Conservation (phyloP, 2,797 vertebrate genomes). For the Paramormyrops hopkinsi region DNA sequence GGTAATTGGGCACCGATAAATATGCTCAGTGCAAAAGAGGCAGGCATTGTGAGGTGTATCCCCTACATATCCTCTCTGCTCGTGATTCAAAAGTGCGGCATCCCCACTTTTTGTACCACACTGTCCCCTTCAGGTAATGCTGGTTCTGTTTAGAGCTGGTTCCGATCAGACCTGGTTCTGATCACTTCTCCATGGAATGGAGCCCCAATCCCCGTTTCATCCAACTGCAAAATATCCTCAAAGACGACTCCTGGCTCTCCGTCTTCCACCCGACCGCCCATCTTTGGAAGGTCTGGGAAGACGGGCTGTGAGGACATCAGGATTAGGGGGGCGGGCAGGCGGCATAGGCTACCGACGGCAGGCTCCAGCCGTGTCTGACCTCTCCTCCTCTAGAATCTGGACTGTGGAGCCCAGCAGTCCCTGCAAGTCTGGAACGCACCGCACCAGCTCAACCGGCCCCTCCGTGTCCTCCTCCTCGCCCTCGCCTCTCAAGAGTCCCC, state of each 20-base stretch:
- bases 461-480: constrained; percentile 40
- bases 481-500: constrained; percentile 46
- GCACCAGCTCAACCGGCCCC: constrained; percentile 82
- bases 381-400: constrained; percentile 61
- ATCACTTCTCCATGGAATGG: constrained; percentile 9
- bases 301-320: neutral
- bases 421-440: constrained; percentile 83
- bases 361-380: constrained; percentile 39
- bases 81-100: neutral
- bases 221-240: neutral
- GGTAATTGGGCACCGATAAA: constrained; percentile 28
- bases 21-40: neutral
- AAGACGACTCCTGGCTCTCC: neutral
- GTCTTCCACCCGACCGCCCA: neutral
- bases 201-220: constrained; percentile 24
- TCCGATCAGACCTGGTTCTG: neutral
- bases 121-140: neutral
- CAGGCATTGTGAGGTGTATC: neutral
- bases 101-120: neutral
- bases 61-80: neutral
- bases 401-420: constrained; percentile 85
- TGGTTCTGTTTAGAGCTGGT: neutral
- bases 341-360: constrained; percentile 54
- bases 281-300: neutral
- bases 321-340: constrained; percentile 6